Base-by-base conservation (phyloP, 1,140 invertebrate species). In the Mizuhopecten yessoensis region DNA sequence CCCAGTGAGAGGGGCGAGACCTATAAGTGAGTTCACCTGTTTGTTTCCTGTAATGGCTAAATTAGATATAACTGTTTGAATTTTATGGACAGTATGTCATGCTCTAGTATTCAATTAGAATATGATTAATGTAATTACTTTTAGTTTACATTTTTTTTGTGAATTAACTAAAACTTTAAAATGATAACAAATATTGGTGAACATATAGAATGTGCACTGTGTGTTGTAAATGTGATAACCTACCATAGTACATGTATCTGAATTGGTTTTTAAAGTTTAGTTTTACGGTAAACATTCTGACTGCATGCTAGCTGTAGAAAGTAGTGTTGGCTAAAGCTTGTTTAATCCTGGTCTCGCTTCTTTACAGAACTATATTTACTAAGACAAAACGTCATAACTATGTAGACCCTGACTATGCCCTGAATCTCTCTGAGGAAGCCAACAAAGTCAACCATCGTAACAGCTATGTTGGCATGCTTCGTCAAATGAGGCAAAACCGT, bases 351-450 rank as follows among this genome's bases (percentile, higher is more conserved):
- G 7, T 34, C 36, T 87, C 36, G 36, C 86, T 87, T 34, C 86
- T 0, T 92, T 94, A 10, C 91, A 97, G 96, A 88, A 96, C 96
- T 11, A 94, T 96, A 29, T 96, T 96, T 92, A 96, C 95, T 0
- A 89, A 93, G 49, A 90, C 39, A 39, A 93, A 95, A 15, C 94
- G 96, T 20, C 94, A 97, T 91, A 95, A 94, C 20, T 97, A 96
- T 92, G 92, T 95, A 15, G 96, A 97, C 91, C 95, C 96, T 20
- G 96, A 97, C 92, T 97, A 96, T 92, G 94, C 96, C 13, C 95
- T 95, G 42, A 95, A 94, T 75, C 95, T 96, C 39, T 91, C 95
- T 20, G 96, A 96, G 49, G 92, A 93, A 13, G 90, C 93, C 23
- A 89, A 88, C 29, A 94, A 93, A 34, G 89, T 93, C 42, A 89